A percentile compares a stretch with the other conserved stretches of the same genome.
Conservation (phyloP, 2,113 vertebrate genomes). For the Acanthisitta chloris region DNA sequence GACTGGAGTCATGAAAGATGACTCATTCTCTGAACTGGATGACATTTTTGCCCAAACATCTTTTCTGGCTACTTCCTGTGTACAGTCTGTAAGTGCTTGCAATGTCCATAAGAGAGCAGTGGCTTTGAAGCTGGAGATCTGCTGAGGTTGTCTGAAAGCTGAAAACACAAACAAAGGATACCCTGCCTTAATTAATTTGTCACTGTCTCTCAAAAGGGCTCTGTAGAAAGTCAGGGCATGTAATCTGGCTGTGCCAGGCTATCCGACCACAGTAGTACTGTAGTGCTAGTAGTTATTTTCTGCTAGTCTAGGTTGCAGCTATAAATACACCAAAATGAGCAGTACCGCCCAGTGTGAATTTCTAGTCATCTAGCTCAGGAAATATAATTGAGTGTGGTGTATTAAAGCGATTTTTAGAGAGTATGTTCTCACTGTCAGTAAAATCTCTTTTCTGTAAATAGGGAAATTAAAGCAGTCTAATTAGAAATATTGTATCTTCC, state of each 20-base stretch:
- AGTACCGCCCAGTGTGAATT: neutral
- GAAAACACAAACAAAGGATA: neutral
- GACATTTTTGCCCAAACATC: conserved; percentile 27
- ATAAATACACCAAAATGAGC: neutral
- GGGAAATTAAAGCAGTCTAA: neutral
- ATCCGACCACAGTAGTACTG: neutral
- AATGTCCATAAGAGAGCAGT: neutral
- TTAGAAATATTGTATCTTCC: neutral
- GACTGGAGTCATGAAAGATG: conserved; percentile 18
- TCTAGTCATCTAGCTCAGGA: neutral
- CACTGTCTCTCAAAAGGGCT: neutral
- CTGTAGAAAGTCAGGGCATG: neutral
- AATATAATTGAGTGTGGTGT: neutral
- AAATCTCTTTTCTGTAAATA: neutral
- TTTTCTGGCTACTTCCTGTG: conserved; percentile 18
- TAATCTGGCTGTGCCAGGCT: neutral
- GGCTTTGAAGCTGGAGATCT: neutral
- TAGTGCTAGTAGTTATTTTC: neutral
- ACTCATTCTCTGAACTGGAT: conserved; percentile 37
- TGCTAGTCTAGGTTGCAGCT: neutral
- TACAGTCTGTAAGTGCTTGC: conserved; percentile 12
- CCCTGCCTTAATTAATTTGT: neutral
- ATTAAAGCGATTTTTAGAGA: neutral
- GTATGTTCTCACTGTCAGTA: neutral
- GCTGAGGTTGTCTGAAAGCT: neutral